These are phyloP conservation scores for Melanotaenia parkinsoni DNA, from an alignment of 2,797 vertebrate species.

Conservation along the genomic window DNA sequence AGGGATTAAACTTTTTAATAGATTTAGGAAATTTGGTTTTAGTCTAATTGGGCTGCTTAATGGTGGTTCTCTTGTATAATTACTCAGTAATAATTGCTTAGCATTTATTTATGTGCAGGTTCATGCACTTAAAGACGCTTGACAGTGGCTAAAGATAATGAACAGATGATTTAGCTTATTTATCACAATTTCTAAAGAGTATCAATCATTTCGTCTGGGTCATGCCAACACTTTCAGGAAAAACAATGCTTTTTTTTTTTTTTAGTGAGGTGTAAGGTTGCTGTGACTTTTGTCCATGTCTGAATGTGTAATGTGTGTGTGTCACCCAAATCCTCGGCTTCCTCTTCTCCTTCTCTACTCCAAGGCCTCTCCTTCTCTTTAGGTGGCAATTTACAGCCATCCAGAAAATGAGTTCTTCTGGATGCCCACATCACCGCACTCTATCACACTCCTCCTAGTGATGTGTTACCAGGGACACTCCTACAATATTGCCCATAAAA, in stretches of 20 bases:
- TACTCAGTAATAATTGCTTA: background rate
- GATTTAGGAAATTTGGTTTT: no score
- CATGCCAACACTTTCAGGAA: background rate
- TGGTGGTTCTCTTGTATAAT: background rate
- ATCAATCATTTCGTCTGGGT: background rate
- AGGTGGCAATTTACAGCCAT: conserved; percentile 73
- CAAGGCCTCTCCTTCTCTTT: conserved; percentile 72
- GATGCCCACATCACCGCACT: conserved; percentile 67
- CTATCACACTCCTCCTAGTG: conserved; percentile 67
- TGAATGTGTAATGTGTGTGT: background rate
- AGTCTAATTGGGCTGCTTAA: no score
- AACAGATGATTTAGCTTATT: background rate
- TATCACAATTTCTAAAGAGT: background rate
- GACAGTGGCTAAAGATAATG: background rate
- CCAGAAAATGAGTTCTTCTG: conserved; percentile 77
- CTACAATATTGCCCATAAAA: conserved; percentile 78
- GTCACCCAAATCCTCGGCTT: conserved; percentile 12
- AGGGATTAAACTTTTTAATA: background rate
- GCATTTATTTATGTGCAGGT: background rate
- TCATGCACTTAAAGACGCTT: background rate
- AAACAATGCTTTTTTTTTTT: background rate
- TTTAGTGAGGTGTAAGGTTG: conserved; percentile 10
- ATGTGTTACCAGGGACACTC: conserved; percentile 76
- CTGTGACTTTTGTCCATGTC: conserved; percentile 6
- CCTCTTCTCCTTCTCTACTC: conserved; percentile 27